phyloP scores from a whole-genome alignment of 2,888 invertebrate genomes.

The Andrena bicolor region DNA sequence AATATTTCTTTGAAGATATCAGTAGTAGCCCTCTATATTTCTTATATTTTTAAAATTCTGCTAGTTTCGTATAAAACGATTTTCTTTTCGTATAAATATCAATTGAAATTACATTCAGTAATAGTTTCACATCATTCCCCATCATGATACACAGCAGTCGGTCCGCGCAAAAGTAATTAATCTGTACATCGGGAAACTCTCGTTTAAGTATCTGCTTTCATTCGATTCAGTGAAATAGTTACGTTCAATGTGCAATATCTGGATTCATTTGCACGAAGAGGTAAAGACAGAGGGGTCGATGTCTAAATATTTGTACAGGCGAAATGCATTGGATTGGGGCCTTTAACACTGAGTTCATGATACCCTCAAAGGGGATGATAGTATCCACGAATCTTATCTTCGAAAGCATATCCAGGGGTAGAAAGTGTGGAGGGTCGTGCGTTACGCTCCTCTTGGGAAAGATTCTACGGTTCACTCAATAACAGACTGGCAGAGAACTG shows the following conservation, averaged over 20 bases:
- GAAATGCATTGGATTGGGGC: constrained; percentile 19
- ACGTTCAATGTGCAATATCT: background rate
- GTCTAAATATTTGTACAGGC: constrained; percentile 13
- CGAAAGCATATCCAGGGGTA: background rate
- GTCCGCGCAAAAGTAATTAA: constrained; percentile 12
- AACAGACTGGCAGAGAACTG: constrained; percentile 25
- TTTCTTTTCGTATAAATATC: background rate
- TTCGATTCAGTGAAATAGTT: background rate
- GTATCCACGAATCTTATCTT: constrained; percentile 39
- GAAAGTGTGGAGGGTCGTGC: constrained; percentile 3
- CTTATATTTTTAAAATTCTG: no score
- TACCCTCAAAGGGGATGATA: background rate
- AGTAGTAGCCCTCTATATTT: no score
- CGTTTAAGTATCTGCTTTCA: background rate
- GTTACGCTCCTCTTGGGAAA: constrained; percentile 42
- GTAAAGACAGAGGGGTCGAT: background rate
- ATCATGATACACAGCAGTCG: background rate
- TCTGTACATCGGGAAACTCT: background rate
- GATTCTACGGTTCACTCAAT: constrained; percentile 29
- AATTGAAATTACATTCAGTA: background rate
- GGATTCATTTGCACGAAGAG: background rate
- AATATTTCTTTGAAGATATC: no score
- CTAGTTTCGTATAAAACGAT: background rate
- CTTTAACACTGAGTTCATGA: constrained; percentile 13
- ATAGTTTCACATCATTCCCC: background rate